Evolutionary conservation across 1,140 invertebrate species (phyloP), one percentile per base, ranked within the genome.

Genomic region (Battus philenor): DNA sequence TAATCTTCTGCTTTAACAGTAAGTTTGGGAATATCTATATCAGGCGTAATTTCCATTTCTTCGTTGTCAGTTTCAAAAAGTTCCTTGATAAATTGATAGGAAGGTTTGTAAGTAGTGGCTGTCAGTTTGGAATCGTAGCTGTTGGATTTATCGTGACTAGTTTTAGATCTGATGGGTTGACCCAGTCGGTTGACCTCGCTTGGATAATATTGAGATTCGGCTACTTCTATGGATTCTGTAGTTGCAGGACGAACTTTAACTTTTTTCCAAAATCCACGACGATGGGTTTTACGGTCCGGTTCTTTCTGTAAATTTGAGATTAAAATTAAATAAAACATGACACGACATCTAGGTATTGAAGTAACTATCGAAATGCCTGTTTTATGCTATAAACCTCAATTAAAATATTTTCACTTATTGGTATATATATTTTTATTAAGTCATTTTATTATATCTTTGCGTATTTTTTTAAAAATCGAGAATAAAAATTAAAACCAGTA

Each of bases 191-290:
- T 89, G 4, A 80, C 78, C 5, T 80, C 74, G 47, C 75, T 76
- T 3, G 68, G 46, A 54, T 86, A 86, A 57, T 83, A 85, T 52
- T 93, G 91, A 1, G 91, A 92, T 65, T 93, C 92, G 1, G 91
- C 91, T 9, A 87, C 88, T 59, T 92, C 91, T 11, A 93, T 89
- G 15, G 86, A 85, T 68, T 92, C 91, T 34, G 74, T 69, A 20
- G 64, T 60, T 1, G 87, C 70, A 2, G 89, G 88, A 41, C 87
- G 71, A 8, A 90, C 87, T 54, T 88, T 87, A 1, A 91, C 87
- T 52, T 89, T 87, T 56, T 90, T 90, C 90, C 91, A 92, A 63
- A 88, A 89, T 12, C 91, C 91, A 46, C 89, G 87, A 22, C 89
- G 87, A 13, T 78, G 73, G 54, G 54, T 55, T 69, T 86, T 67